Evolutionary conservation across 2,888 invertebrate species (phyloP).

Genomic region (Cerastis leucographa): DNA sequence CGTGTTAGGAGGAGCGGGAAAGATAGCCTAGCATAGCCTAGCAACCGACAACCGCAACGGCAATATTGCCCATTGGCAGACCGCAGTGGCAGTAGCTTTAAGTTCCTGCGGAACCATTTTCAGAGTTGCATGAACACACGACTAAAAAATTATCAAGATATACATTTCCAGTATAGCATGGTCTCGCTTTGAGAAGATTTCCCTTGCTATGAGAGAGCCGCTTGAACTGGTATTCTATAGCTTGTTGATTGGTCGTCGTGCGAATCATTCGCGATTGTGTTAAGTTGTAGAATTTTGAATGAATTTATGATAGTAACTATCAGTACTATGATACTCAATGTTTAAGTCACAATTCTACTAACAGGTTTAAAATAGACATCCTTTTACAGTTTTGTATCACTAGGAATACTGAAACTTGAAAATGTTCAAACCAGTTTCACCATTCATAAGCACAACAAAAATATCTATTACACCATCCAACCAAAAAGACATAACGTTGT

Average conservation of each 20-base stretch:
- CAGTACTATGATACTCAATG: neutral
- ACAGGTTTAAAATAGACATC: neutral
- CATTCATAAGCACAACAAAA: neutral
- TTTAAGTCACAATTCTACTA: neutral
- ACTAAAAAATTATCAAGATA: too few relatives aligned
- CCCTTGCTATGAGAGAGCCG: too few relatives aligned
- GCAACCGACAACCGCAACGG: neutral
- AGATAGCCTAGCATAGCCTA: too few relatives aligned
- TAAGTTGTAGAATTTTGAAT: neutral
- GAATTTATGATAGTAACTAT: neutral
- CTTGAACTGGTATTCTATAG: too few relatives aligned
- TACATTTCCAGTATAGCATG: too few relatives aligned
- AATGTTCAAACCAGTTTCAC: neutral
- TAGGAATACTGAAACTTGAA: rapidly evolving
- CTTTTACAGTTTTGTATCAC: neutral
- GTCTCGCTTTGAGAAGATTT: too few relatives aligned
- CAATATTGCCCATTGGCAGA: neutral
- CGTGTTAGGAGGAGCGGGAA: neutral
- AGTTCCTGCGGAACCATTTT: neutral
- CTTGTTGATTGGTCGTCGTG: too few relatives aligned
- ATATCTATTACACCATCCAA: neutral
- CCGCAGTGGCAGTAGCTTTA: neutral
- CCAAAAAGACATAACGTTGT: slow-evolving; percentile 17
- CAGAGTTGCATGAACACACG: neutral
- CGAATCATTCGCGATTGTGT: too few relatives aligned